A percentile compares a stretch with the other conserved stretches of the same genome.
These are phyloP conservation scores for Axea sp. DNA, from an alignment of 2,888 invertebrate genomes.

Conservation along the genomic window DNA sequence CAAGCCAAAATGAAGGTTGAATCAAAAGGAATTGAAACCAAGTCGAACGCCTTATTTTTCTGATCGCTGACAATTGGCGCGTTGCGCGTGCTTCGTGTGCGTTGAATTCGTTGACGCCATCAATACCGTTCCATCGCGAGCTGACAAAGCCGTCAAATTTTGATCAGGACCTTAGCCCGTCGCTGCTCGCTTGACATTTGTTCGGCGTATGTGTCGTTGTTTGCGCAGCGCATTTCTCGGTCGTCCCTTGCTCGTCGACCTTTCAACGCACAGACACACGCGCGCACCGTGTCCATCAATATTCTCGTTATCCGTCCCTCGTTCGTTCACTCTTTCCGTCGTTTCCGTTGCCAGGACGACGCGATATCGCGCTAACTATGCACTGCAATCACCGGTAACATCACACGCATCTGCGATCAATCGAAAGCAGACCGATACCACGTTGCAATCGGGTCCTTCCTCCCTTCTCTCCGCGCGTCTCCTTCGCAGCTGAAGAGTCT, in stretches of 20 bases:
- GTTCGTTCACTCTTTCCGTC: conserved; percentile 62
- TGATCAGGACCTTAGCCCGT: conserved; percentile 17
- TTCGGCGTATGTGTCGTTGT: conserved; percentile 30
- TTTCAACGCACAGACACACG: conserved; percentile 53
- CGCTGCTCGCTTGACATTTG: conserved; percentile 48
- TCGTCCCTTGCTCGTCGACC: conserved; percentile 52
- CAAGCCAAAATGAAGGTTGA: too few species aligned
- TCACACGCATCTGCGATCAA: conserved; percentile 58
- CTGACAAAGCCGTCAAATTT: conserved; percentile 27
- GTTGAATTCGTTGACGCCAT: not conserved
- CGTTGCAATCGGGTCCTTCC: conserved; percentile 10
- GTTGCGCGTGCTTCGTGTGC: not conserved
- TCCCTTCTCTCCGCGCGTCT: conserved; percentile 1
- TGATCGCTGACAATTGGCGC: too few species aligned
- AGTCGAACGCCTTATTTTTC: too few species aligned
- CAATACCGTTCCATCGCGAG: conserved; percentile 2
- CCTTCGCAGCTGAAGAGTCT: too few species aligned
- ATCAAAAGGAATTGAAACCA: too few species aligned
- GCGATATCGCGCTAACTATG: conserved; percentile 59
- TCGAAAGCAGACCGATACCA: conserved; percentile 49
- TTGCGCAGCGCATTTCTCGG: conserved; percentile 18
- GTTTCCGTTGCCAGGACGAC: conserved; percentile 61
- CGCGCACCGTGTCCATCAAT: conserved; percentile 58
- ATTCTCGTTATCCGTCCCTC: conserved; percentile 57
- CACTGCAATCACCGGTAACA: conserved; percentile 58